These are phyloP conservation scores for Rhorus exstirpatorius DNA, from an alignment of 2,888 invertebrate species.

Conservation along the genomic window DNA sequence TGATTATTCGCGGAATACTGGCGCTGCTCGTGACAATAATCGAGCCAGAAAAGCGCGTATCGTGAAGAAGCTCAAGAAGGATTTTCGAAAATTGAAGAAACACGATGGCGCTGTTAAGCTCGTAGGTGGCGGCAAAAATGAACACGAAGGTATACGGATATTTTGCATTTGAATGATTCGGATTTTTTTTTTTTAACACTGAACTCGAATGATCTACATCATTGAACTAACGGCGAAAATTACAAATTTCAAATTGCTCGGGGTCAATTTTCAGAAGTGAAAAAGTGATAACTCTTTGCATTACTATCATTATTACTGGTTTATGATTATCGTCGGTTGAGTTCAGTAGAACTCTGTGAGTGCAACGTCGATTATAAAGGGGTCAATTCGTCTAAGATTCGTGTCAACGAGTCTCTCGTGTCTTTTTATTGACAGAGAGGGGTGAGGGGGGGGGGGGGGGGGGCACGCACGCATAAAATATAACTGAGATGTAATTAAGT, in stretches of 20 bases:
- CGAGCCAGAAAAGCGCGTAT: conserved; percentile 87
- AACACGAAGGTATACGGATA: conserved; percentile 92
- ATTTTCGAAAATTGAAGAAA: conserved; percentile 90
- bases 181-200: too few relatives aligned
- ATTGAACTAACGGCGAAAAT: too few relatives aligned
- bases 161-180: too few relatives aligned
- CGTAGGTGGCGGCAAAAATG: conserved; percentile 88
- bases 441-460: conserved; percentile 6
- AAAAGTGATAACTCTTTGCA: conserved; percentile 9
- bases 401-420: conserved; percentile 75
- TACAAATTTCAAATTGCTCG: too few relatives aligned
- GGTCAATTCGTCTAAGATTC: conserved; percentile 79
- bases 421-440: background rate
- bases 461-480: conserved; percentile 24
- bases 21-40: conserved; percentile 8
- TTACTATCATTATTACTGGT: too few relatives aligned
- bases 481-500: conserved; percentile 44
- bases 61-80: conserved; percentile 90
- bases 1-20: conserved; percentile 4
- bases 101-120: conserved; percentile 92
- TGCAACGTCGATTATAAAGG: conserved; percentile 71
- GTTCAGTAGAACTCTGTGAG: conserved; percentile 7
- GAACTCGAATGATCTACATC: too few relatives aligned
- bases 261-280: too few relatives aligned
- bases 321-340: conserved; percentile 22